phyloP scores from a whole-genome alignment of 2,888 invertebrate genomes.

The Mystacides longicornis region DNA sequence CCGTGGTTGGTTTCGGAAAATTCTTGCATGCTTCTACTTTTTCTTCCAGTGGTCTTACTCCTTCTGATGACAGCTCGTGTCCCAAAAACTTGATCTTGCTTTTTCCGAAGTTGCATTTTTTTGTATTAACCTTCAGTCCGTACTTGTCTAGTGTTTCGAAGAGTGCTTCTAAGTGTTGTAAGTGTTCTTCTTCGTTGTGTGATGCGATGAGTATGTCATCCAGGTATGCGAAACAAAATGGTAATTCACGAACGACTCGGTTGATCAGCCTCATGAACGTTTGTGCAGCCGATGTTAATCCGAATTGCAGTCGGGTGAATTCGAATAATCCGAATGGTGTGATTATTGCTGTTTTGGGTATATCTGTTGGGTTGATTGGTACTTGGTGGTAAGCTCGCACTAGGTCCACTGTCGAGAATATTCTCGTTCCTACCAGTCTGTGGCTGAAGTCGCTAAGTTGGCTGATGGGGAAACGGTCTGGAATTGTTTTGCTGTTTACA shows the following conservation, averaged over 20 bases:
- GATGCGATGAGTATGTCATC: slow-evolving; percentile 1
- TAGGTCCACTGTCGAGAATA: background rate
- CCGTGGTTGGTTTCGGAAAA: background rate
- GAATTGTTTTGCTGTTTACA: background rate
- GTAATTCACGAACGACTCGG: background rate
- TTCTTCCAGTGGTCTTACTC: background rate
- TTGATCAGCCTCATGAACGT: background rate
- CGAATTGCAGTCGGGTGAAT: background rate
- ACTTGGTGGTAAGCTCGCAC: slow-evolving; percentile 4
- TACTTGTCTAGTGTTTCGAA: background rate
- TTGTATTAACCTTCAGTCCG: background rate
- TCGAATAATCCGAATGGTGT: background rate
- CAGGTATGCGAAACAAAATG: background rate
- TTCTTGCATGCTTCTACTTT: background rate
- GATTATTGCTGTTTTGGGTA: background rate
- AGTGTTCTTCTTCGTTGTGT: background rate
- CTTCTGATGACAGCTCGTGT: background rate
- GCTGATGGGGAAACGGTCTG: background rate
- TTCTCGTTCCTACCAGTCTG: background rate
- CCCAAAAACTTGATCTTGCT: background rate
- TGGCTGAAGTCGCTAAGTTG: background rate
- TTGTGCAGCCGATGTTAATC: background rate
- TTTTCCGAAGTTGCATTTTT: background rate
- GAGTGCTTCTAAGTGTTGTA: background rate
- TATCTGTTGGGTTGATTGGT: background rate